A percentile compares a stretch with the other conserved stretches of the same genome.
These are phyloP conservation scores for Caenorhabditis sp. DNA, from an alignment of 2,888 invertebrate species.

Conservation along the genomic window DNA sequence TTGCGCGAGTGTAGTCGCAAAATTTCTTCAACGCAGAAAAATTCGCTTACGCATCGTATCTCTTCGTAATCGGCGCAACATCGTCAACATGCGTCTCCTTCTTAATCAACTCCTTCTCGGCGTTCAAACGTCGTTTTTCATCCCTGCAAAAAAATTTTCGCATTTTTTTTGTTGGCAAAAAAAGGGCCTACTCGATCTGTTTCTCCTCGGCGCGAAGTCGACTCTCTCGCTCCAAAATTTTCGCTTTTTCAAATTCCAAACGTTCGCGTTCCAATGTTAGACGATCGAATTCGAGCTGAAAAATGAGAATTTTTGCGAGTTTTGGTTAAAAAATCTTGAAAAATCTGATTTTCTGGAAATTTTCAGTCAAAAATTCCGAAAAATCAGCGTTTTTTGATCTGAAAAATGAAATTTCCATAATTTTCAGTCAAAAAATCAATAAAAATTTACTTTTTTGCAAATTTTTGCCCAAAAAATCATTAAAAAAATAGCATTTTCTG, in stretches of 20 bases:
- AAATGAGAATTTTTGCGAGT: slow-evolving; percentile 8
- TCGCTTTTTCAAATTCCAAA: slow-evolving; percentile 67
- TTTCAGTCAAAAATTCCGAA: no score
- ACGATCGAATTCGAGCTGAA: slow-evolving; percentile 68
- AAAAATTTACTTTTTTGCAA: no score
- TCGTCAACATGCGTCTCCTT: slow-evolving; percentile 24
- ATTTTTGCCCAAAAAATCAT: no score
- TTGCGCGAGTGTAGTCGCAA: no score
- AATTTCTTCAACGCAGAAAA: no score
- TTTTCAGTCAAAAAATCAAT: no score
- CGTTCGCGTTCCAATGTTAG: slow-evolving; percentile 68
- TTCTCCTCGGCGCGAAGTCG: slow-evolving; percentile 63
- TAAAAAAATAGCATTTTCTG: no score
- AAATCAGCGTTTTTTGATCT: no score
- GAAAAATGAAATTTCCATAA: no score
- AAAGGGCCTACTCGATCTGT: slow-evolving; percentile 37
- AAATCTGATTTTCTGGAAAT: no score
- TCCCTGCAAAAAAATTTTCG: slow-evolving; percentile 42
- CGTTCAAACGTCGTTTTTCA: slow-evolving; percentile 60
- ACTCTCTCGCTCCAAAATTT: slow-evolving; percentile 65
- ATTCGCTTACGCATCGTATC: slow-evolving; percentile 29
- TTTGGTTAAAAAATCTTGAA: no score
- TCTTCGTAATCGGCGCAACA: slow-evolving; percentile 11
- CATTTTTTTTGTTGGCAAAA: background rate
- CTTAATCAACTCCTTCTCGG: slow-evolving; percentile 48